Percentiles rank a stretch among this genome's conserved stretches.
Evolutionary conservation across 2,113 vertebrate genomes (phyloP).

Genomic region (Etheostoma spectabile): DNA sequence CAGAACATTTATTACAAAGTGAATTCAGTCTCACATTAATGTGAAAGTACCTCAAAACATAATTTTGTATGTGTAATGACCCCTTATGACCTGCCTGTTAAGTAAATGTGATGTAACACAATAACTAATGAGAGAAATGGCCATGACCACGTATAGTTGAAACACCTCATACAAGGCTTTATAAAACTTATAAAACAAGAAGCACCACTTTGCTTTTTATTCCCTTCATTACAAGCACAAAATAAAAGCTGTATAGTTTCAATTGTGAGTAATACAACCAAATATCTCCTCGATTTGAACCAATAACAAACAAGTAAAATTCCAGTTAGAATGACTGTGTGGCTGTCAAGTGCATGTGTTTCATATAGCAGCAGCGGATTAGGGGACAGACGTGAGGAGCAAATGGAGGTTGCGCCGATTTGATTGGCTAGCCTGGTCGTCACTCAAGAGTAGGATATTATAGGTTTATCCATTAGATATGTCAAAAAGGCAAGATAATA

Average conservation of each 20-base stretch:
- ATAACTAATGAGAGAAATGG: background rate
- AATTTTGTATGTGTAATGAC: background rate
- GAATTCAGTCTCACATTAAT: background rate
- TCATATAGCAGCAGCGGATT: constrained; percentile 57
- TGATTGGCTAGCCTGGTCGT: constrained; percentile 70
- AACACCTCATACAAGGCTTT: background rate
- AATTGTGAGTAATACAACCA: background rate
- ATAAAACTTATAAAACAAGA: background rate
- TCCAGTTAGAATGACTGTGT: background rate
- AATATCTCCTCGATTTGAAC: background rate
- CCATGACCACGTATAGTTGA: background rate
- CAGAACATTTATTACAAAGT: background rate
- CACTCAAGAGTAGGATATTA: constrained; percentile 62
- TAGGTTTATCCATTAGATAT: constrained; percentile 47
- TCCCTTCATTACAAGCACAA: background rate
- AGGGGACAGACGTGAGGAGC: constrained; percentile 67
- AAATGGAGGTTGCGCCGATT: constrained; percentile 76
- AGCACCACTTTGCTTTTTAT: background rate
- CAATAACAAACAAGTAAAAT: background rate
- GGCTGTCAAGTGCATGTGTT: constrained; percentile 67
- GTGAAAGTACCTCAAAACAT: background rate
- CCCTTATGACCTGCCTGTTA: background rate
- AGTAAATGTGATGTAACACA: constrained; percentile 1
- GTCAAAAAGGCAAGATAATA: constrained; percentile 62
- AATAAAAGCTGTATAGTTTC: background rate